These are phyloP conservation scores for Rhinoraja longicauda DNA, from an alignment of 2,797 vertebrate species.

Conservation along the genomic window DNA sequence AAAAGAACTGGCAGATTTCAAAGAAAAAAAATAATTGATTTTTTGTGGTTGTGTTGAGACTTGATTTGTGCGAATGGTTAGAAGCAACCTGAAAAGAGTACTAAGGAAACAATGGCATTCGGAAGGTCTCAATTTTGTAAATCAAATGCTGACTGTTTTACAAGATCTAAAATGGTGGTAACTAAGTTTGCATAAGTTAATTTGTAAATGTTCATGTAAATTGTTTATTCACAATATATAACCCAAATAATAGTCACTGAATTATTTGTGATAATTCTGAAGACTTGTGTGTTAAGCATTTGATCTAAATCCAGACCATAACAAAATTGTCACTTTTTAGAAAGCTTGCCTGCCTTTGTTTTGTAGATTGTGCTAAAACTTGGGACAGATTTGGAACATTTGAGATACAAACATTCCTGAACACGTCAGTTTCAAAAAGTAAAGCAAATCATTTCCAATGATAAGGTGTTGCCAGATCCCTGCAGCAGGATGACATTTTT, in stretches of 20 bases:
- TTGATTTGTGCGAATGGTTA: not conserved
- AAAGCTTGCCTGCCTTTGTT: not conserved
- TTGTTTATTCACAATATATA: not conserved
- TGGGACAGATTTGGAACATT: not conserved
- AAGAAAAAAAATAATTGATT: not conserved
- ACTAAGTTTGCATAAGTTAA: not conserved
- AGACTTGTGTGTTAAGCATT: not conserved
- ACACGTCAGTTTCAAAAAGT: not conserved
- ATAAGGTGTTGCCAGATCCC: not conserved
- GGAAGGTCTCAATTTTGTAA: not conserved
- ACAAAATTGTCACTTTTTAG: not conserved
- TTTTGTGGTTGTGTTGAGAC: not conserved
- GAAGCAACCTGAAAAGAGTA: not conserved
- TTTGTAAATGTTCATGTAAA: not conserved
- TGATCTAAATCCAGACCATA: not conserved
- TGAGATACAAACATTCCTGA: not conserved
- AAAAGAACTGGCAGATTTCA: not conserved
- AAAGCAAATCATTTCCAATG: not conserved
- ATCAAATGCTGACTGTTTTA: not conserved
- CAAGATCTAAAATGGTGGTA: not conserved
- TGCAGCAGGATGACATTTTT: slow-evolving; percentile 11
- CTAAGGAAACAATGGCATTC: not conserved
- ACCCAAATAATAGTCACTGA: not conserved
- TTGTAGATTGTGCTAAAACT: not conserved
- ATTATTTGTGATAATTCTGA: not conserved